A percentile compares a stretch with the other conserved stretches of the same genome.
Conservation (phyloP, 2,113 vertebrate genomes). For the Melanotaenia duboulayi region DNA sequence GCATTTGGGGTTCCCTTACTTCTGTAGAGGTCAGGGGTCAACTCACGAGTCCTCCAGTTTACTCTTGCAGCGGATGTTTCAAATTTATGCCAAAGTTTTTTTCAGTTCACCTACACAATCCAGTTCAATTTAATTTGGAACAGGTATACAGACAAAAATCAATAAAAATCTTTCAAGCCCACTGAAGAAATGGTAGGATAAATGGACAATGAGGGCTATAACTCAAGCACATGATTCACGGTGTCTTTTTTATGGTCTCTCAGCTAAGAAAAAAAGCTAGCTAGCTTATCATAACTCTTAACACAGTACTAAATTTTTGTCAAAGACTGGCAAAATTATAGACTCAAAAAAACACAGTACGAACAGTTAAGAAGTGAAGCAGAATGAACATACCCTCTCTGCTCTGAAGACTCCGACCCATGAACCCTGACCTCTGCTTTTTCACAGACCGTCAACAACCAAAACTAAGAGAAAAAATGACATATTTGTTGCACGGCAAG, state of each 20-base stretch:
- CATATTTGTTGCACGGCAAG: conserved; percentile 22
- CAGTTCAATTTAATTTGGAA: conserved; percentile 23
- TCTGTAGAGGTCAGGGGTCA: conserved; percentile 72
- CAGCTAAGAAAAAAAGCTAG: conserved; percentile 37
- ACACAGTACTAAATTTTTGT: conserved; percentile 48
- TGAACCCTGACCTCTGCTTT: conserved; percentile 76
- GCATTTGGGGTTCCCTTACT: conserved; percentile 25
- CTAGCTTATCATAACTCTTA: conserved; percentile 46
- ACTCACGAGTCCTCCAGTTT: conserved; percentile 53
- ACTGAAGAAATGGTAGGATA: conserved; percentile 43
- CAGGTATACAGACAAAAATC: conserved; percentile 31
- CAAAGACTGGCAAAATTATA: conserved; percentile 52
- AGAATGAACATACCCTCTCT: conserved; percentile 42
- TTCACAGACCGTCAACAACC: conserved; percentile 72
- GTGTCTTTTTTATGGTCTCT: conserved; percentile 58
- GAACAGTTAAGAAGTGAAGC: conserved; percentile 64
- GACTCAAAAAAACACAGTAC: conserved; percentile 55
- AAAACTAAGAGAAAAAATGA: conserved; percentile 33
- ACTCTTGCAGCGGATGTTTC: conserved; percentile 4
- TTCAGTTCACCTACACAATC: conserved; percentile 20
- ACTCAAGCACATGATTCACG: conserved; percentile 41
- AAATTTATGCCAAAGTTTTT: conserved; percentile 3
- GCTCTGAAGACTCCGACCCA: conserved; percentile 61
- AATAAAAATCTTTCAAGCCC: conserved; percentile 48
- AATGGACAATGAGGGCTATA: conserved; percentile 39